Percentiles rank a stretch among this genome's conserved stretches.
phyloP scores from a whole-genome alignment of 2,113 vertebrate species.

The Rhombomys opimus region DNA sequence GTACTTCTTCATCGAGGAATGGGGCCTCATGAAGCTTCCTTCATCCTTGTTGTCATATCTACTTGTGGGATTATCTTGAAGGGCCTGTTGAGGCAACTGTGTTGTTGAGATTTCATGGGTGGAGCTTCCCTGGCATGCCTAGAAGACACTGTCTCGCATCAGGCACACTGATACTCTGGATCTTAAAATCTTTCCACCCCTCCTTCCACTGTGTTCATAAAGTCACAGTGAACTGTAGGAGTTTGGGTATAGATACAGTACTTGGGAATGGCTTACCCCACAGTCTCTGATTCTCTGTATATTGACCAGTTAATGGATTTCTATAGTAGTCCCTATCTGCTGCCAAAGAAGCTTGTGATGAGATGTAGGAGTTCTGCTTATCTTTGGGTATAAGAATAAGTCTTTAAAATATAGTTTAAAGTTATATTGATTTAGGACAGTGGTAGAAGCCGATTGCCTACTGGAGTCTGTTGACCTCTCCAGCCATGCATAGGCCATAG shows the following conservation, averaged over 20 bases:
- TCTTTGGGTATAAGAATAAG: not conserved
- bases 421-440: not conserved
- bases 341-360: not conserved
- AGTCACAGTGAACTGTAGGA: not conserved
- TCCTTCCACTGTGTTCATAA: not conserved
- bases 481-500: not conserved
- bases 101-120: not conserved
- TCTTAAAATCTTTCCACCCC: not conserved
- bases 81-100: not conserved
- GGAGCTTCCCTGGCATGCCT: not conserved
- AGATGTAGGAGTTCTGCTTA: not conserved
- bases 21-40: not conserved
- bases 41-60: not conserved
- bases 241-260: not conserved
- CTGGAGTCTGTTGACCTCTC: not conserved
- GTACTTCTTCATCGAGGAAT: not conserved
- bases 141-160: not conserved
- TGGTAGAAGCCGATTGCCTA: not conserved
- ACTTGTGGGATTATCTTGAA: not conserved
- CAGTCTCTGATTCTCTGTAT: not conserved
- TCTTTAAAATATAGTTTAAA: not conserved
- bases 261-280: not conserved
- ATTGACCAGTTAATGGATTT: not conserved
- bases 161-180: not conserved
- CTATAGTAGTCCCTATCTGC: not conserved